A percentile compares a stretch with the other conserved stretches of the same genome.
Evolutionary conservation across 2,797 vertebrate genomes (phyloP).

Genomic region (Cynopterus sphinx): DNA sequence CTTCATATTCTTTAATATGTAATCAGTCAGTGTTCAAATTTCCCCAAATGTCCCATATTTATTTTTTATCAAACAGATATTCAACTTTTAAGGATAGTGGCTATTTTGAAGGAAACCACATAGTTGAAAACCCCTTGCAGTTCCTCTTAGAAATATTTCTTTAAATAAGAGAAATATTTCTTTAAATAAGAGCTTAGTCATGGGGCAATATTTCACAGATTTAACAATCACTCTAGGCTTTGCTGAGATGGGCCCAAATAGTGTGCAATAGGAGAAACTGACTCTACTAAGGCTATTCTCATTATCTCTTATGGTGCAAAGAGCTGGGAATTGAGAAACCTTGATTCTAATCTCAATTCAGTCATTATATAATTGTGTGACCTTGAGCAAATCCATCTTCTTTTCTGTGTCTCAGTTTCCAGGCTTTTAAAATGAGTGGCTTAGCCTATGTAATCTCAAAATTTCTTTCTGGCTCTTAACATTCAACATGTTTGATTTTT

Average conservation of each 20-base stretch:
- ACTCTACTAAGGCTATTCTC: background rate
- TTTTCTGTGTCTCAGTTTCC: background rate
- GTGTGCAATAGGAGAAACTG: background rate
- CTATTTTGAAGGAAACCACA: constrained; percentile 46
- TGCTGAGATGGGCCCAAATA: background rate
- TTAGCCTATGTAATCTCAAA: background rate
- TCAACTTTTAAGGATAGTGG: constrained; percentile 33
- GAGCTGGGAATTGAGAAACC: background rate
- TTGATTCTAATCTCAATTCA: background rate
- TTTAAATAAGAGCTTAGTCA: constrained; percentile 66
- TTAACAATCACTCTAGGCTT: background rate
- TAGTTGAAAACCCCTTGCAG: constrained; percentile 30
- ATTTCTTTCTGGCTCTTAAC: constrained; percentile 18
- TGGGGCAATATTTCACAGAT: constrained; percentile 23
- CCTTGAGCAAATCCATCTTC: background rate
- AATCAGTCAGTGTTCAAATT: background rate
- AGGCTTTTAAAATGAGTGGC: background rate
- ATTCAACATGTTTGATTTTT: background rate
- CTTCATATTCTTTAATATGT: background rate
- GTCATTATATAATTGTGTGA: background rate
- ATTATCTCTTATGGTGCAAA: background rate
- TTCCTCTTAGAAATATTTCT: constrained; percentile 63
- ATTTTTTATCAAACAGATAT: background rate
- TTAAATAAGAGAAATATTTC: constrained; percentile 65
- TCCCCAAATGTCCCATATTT: constrained; percentile 42